Base-by-base conservation (phyloP, 2,113 vertebrate species). In the Crotalus viridis region DNA sequence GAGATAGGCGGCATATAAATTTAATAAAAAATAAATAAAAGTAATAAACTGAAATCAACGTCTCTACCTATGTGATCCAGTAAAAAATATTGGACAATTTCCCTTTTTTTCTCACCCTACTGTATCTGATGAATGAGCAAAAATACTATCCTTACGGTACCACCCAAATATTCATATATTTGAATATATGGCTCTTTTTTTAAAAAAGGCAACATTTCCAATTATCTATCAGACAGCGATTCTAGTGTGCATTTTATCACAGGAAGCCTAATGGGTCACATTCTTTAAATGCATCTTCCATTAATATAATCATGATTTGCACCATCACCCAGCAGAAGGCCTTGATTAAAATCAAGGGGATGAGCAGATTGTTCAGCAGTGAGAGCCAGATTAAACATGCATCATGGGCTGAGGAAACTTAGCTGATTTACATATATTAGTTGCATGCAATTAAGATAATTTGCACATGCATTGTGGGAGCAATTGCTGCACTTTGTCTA, bases 311-410 rank as follows among this genome's bases (percentile, higher is more conserved):
- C 85, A 39, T 88, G 85, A 92, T 88, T 92, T 92, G 86, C 85
- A 92, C 33, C 91, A 92, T 92, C 86, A 88, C 57, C 59, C 85
- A 88, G 91, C 85, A 92, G 91, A 92, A 91, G 85, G 85, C 85
- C 56, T 39, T 91, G 91, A 87, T 91, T 91, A 91, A 91, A 91
- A 88, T 87, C 91, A 61, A 87, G 91, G 46, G 56, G 85, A 54
- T 88, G 57, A 92, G 91, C 85, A 54, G 91, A 57, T 92, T 92
- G 56, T 24, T 88, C 56, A 3, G 46, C n/a, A 64, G n/a, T 8
- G 21, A 88, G 57, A 59, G 57, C 85, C 85, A 69, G 85, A 88
- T 7, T 24, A 59, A 51, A 59, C 28, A 54, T n/a, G 56, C 22
- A 92, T 92, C 57, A 52, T 88, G 91, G 61, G 85, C 85, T 92